A percentile compares a stretch with the other conserved stretches of the same genome.
Conservation (phyloP, 35 echinoderm and acorn worm genomes). For the Apostichopus californicus region DNA sequence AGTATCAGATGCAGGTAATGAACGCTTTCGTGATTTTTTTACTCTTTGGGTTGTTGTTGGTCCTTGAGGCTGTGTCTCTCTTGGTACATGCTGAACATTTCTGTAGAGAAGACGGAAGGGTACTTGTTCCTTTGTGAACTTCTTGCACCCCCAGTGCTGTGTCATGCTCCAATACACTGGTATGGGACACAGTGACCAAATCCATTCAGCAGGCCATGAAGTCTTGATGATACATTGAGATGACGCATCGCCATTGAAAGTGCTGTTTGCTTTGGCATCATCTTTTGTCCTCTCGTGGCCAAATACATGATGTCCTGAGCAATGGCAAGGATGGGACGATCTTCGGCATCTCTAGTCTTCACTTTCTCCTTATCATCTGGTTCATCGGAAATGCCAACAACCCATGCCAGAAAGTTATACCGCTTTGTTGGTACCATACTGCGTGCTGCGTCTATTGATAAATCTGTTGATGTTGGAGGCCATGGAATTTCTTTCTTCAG, state of each 20-base stretch:
- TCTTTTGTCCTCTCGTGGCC: not conserved
- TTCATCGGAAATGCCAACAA: slow-evolving; percentile 27
- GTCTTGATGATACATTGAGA: slow-evolving; percentile 50
- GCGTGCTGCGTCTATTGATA: slow-evolving; percentile 4
- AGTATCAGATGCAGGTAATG: too few species aligned
- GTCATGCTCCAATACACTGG: not conserved
- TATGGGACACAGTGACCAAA: slow-evolving; percentile 9
- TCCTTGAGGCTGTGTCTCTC: too few species aligned
- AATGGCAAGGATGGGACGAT: slow-evolving; percentile 6
- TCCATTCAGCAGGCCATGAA: slow-evolving; percentile 26
- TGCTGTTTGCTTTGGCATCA: slow-evolving; percentile 17
- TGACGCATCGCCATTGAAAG: slow-evolving; percentile 77
- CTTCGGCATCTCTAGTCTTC: not conserved
- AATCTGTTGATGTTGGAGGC: not conserved
- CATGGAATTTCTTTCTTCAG: not conserved
- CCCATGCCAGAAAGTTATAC: slow-evolving; percentile 31
- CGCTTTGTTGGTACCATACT: slow-evolving; percentile 25
- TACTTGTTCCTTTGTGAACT: not conserved
- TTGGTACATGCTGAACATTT: not conserved
- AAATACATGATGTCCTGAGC: slow-evolving; percentile 14
- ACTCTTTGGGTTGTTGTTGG: too few species aligned
- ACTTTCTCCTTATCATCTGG: not conserved
- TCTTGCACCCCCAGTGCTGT: not conserved
- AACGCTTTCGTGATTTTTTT: too few species aligned
- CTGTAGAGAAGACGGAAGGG: slow-evolving; percentile 1